Base-by-base conservation (phyloP, 2,113 vertebrate species). In the Phylloscopus trochiloides region DNA sequence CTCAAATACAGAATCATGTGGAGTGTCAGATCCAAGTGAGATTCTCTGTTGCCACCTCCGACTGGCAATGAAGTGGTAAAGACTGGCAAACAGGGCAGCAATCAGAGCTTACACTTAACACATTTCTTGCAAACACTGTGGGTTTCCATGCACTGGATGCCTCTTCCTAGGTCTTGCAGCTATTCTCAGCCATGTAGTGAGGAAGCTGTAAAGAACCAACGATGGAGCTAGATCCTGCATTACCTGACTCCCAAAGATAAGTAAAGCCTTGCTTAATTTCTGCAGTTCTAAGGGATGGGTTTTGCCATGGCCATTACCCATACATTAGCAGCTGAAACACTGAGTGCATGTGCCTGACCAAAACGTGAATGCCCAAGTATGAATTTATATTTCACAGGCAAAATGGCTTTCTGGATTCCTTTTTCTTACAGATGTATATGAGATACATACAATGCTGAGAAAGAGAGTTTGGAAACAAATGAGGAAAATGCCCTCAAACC, bases 401-500 rank as follows among this genome's bases (percentile, higher is more conserved):
- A 82, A 79, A 75, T 45, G 3, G 7, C 16, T 75, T 82, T 82
- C 50, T 57, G 29, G 19, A n/a, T 58, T 87, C 70, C 14, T 32
- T 63, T 84, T 54, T 25, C 29, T 65, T 55, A 28, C 4, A 48
- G 55, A 34, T 19, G 6, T 4, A 14, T 51, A 16, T 28, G 25
- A 65, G 25, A 55, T 1, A 34, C 20, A 34, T 10, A 42, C 8
- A 74, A 40, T 18, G 16, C 25, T 50, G 21, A 58, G 5, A 58
- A 58, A 61, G 16, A 91, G 9, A n/a, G 25, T 40, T 83, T 42
- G 34, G 26, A 83, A 83, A 38, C 7, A 42, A 86, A 51, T 22
- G 10, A 36, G 9, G 22, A 65, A 68, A 51, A 45, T 12, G 19
- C 1, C 0, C 12, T 28, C 0, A 0, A 77, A 77, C 7, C 8